phyloP scores from a whole-genome alignment of 2,797 vertebrate species.

The Pterois miles region DNA sequence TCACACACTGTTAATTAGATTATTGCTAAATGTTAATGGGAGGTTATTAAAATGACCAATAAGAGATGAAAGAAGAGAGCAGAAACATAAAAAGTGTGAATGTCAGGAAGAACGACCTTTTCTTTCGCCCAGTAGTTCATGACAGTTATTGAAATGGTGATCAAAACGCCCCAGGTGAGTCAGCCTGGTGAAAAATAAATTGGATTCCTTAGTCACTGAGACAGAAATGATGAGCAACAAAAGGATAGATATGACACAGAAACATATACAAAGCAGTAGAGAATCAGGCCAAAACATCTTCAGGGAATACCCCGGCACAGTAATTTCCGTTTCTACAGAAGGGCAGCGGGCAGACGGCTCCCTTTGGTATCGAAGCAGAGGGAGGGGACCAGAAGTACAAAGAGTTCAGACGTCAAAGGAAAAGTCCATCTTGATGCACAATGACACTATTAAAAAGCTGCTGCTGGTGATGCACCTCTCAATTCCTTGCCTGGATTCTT shows the following conservation, averaged over 20 bases:
- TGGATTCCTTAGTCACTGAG: slow-evolving; percentile 36
- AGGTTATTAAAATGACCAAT: neutral
- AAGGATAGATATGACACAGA: neutral
- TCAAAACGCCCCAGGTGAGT: slow-evolving; percentile 45
- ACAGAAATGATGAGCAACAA: slow-evolving; percentile 39
- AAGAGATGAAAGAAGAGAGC: neutral
- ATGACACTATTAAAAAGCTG: neutral
- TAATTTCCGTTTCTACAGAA: slow-evolving; percentile 27
- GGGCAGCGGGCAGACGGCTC: neutral
- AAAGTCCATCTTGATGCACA: neutral
- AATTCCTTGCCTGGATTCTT: neutral
- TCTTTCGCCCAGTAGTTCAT: neutral
- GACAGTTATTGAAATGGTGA: slow-evolving; percentile 34
- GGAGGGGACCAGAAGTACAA: neutral
- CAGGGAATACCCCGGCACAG: slow-evolving; percentile 24
- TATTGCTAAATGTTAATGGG: neutral
- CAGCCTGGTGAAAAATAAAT: slow-evolving; percentile 26
- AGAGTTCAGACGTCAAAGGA: neutral
- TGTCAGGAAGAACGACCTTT: slow-evolving; percentile 14
- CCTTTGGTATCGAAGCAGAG: neutral
- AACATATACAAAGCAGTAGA: neutral
- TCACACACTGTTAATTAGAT: neutral
- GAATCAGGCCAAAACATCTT: slow-evolving; percentile 7
- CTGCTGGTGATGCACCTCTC: neutral
- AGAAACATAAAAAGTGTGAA: neutral